Evolutionary conservation across 1,140 invertebrate species (phyloP).

Genomic region (Lamellibrachia luymesi): DNA sequence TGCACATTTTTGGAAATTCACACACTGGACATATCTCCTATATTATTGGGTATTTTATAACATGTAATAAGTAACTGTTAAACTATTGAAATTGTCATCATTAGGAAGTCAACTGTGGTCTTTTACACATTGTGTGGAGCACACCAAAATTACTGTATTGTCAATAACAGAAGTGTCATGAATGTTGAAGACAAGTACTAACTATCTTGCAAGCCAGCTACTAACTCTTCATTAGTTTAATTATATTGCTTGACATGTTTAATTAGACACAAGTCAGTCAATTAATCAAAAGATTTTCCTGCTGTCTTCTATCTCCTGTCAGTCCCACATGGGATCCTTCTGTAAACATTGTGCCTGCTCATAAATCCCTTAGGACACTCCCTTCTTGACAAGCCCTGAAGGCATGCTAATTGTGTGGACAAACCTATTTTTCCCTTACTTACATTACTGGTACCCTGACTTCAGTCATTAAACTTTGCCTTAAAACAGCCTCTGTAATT

Average conservation of each 20-base stretch:
- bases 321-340: not conserved
- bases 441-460: no score
- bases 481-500: no score
- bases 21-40: not conserved
- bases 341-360: not conserved
- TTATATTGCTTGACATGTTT: not conserved
- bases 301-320: not conserved
- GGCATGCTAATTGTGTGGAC: not conserved
- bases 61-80: not conserved
- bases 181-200: not conserved
- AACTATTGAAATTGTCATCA: conserved; percentile 6
- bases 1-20: not conserved
- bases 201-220: not conserved
- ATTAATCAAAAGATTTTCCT: not conserved
- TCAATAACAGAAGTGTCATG: not conserved
- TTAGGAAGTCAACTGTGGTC: not conserved
- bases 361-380: not conserved
- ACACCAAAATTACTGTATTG: not conserved
- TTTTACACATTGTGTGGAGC: not conserved
- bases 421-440: no score
- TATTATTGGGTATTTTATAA: no score
- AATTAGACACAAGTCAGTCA: not conserved
- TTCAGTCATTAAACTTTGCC: no score
- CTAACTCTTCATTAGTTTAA: not conserved
- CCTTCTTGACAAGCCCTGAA: not conserved